Conservation (phyloP, 2,797 vertebrate species). For the Ceyx erithaca region DNA sequence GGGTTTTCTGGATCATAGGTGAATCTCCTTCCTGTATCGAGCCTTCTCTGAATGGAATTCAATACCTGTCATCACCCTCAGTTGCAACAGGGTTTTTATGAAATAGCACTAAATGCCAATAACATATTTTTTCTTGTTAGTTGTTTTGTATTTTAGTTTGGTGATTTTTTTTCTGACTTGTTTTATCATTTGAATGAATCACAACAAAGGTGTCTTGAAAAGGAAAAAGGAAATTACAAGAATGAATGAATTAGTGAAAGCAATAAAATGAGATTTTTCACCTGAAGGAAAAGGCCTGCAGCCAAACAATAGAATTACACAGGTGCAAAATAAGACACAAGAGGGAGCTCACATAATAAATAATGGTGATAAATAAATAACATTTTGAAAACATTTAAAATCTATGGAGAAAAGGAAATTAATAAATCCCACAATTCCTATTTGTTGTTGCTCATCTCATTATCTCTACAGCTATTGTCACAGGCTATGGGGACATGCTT, state of each 20-base stretch:
- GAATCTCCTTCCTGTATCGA: background rate
- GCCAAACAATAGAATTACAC: constrained; percentile 2
- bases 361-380: constrained; percentile 46
- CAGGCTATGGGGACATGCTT: background rate
- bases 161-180: background rate
- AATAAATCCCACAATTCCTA: background rate
- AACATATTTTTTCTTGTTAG: background rate
- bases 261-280: background rate
- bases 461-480: background rate
- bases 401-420: background rate
- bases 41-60: background rate
- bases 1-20: constrained; percentile 25
- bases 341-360: constrained; percentile 72
- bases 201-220: background rate
- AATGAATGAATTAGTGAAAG: background rate
- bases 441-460: background rate
- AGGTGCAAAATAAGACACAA: constrained; percentile 66
- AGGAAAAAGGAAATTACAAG: background rate
- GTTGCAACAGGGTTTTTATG: background rate
- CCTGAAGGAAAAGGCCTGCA: background rate
- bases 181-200: background rate
- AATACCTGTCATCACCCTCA: background rate
- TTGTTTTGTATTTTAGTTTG: background rate
- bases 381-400: background rate
- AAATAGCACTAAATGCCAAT: background rate